Conservation (phyloP, 2,113 vertebrate species). For the Mus spicilegus region DNA sequence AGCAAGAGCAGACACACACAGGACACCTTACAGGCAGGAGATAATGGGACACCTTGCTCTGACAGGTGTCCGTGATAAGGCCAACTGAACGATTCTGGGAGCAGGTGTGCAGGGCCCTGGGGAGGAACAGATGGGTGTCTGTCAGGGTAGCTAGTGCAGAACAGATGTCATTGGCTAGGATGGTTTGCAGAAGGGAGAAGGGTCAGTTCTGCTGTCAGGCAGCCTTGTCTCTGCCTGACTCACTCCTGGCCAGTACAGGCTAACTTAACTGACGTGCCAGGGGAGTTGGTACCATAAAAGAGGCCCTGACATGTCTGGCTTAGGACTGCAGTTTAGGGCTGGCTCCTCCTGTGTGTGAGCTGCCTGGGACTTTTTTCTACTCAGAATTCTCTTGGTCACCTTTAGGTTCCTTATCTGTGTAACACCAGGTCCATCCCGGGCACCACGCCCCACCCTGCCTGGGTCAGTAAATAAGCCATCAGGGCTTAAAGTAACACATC, state of each 20-base stretch:
- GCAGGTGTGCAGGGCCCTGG: not conserved
- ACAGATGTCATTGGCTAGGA: accelerated
- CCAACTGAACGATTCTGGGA: not conserved
- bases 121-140: not conserved
- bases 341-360: not conserved
- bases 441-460: not conserved
- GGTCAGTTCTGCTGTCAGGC: accelerated
- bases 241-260: accelerated
- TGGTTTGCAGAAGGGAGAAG: not conserved
- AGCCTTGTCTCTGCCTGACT: not conserved
- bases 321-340: not conserved
- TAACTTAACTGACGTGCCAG: not conserved
- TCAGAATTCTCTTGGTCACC: not conserved
- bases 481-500: not conserved
- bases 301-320: not conserved
- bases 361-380: not conserved
- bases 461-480: accelerated
- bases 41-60: accelerated
- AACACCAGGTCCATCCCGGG: not conserved
- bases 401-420: not conserved
- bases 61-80: too few species aligned
- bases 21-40: not conserved
- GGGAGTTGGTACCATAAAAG: not conserved
- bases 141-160: accelerated
- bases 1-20: not conserved